Conservation (phyloP, 2,888 invertebrate genomes). For the Timema cristinae region DNA sequence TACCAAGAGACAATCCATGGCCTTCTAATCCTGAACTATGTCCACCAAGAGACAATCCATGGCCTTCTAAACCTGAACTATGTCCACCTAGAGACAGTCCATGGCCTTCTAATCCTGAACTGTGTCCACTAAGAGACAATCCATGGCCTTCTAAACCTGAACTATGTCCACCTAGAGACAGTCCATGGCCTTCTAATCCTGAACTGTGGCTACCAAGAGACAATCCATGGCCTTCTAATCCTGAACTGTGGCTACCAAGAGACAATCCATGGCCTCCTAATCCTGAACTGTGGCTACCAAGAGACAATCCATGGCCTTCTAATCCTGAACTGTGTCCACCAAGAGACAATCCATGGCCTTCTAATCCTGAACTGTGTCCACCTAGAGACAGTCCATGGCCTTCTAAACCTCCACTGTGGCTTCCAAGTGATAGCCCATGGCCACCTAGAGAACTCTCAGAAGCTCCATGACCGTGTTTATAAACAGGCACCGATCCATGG, state of each 20-base stretch:
- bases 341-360: conserved; percentile 18
- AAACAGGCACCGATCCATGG: conserved; percentile 37
- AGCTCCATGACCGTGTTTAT: conserved; percentile 33
- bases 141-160: conserved; percentile 16
- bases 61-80: conserved; percentile 16
- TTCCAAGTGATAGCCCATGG: conserved; percentile 16
- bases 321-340: neutral
- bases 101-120: too few relatives aligned
- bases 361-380: conserved; percentile 7
- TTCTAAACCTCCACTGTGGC: conserved; percentile 8
- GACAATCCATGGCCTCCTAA: neutral
- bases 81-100: conserved; percentile 2
- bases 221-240: conserved; percentile 11
- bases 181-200: conserved; percentile 16
- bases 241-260: neutral
- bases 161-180: conserved; percentile 8
- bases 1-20: neutral
- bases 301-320: neutral
- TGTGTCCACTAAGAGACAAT: too few relatives aligned
- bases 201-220: conserved; percentile 6
- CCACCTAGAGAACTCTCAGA: conserved; percentile 17
- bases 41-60: conserved; percentile 8
- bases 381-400: conserved; percentile 17
- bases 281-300: neutral
- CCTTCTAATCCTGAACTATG: neutral